Evolutionary conservation across 2,888 invertebrate genomes (phyloP).

Genomic region (Drosophila anceps): DNA sequence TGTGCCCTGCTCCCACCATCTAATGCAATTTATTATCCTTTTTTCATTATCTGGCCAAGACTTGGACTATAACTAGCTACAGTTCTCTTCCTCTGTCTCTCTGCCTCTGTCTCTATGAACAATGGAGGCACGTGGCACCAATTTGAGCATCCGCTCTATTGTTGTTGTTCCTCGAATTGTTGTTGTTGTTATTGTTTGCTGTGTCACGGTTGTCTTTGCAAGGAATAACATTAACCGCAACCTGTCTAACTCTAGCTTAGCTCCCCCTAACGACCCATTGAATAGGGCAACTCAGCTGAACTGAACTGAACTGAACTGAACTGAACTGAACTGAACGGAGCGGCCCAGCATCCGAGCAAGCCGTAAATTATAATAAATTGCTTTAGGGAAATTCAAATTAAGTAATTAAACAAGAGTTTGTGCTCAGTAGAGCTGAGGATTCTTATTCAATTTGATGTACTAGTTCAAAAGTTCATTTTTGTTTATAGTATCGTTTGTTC

Average conservation of each 20-base stretch:
- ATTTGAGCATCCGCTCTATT: conserved; percentile 82
- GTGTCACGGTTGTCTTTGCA: conserved; percentile 45
- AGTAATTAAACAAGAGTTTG: conserved; percentile 75
- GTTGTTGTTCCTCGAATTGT: conserved; percentile 26
- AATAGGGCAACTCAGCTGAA: conserved; percentile 20
- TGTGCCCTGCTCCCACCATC: conserved; percentile 69
- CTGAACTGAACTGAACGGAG: not conserved
- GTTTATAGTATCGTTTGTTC: not conserved
- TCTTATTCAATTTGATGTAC: conserved; percentile 30
- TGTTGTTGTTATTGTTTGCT: conserved; percentile 14
- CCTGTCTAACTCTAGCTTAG: conserved; percentile 26
- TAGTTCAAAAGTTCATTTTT: not conserved
- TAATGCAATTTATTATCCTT: conserved; percentile 85
- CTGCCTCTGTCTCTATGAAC: conserved; percentile 54
- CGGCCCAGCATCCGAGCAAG: conserved; percentile 17
- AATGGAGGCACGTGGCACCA: conserved; percentile 85
- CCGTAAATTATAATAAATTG: conserved; percentile 73
- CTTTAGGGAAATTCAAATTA: conserved; percentile 82
- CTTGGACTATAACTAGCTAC: conserved; percentile 35
- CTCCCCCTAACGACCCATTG: conserved; percentile 47
- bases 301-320: conserved; percentile 5
- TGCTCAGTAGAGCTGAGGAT: not conserved
- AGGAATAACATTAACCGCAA: conserved; percentile 67
- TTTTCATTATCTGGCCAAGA: conserved; percentile 75
- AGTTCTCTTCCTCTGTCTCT: conserved; percentile 12